These are phyloP conservation scores for Drosophila aff. DNA, from an alignment of 1,140 invertebrate species.

Conservation along the genomic window DNA sequence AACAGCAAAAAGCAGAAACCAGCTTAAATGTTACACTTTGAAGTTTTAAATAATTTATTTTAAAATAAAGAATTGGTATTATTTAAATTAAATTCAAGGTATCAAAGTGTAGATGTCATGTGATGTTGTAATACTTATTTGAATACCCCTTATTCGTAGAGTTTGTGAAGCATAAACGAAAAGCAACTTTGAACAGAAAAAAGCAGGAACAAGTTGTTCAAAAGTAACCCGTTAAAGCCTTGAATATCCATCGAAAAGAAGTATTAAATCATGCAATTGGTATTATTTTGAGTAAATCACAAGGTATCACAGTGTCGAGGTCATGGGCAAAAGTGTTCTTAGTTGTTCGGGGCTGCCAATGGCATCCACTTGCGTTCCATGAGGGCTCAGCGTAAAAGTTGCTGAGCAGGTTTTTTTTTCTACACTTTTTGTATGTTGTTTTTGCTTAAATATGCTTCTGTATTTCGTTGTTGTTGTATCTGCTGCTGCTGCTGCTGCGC, in stretches of 20 bases:
- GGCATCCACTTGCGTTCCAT: constrained; percentile 75
- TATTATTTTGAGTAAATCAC: too few relatives aligned
- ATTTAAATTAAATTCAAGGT: not conserved
- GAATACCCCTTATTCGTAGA: not conserved
- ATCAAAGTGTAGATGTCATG: not conserved
- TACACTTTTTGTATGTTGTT: constrained; percentile 7
- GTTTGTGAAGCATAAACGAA: not conserved
- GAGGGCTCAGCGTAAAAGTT: constrained; percentile 69
- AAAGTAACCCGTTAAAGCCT: not conserved
- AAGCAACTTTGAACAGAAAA: not conserved
- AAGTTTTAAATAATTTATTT: not conserved
- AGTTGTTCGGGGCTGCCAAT: constrained; percentile 32
- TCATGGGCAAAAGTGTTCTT: constrained; percentile 5
- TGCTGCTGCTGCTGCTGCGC: constrained; percentile 39
- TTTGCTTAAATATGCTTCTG: constrained; percentile 35
- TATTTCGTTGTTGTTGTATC: constrained; percentile 10
- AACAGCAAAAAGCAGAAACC: not conserved
- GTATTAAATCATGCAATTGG: not conserved
- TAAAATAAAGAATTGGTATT: not conserved
- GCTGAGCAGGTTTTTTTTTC: constrained; percentile 68
- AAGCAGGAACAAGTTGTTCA: not conserved
- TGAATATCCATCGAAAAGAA: not conserved
- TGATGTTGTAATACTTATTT: not conserved
- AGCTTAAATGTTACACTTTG: too few relatives aligned
- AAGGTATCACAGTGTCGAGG: not conserved